phyloP scores from a whole-genome alignment of 2,888 invertebrate genomes.

The Nomada fucata region DNA sequence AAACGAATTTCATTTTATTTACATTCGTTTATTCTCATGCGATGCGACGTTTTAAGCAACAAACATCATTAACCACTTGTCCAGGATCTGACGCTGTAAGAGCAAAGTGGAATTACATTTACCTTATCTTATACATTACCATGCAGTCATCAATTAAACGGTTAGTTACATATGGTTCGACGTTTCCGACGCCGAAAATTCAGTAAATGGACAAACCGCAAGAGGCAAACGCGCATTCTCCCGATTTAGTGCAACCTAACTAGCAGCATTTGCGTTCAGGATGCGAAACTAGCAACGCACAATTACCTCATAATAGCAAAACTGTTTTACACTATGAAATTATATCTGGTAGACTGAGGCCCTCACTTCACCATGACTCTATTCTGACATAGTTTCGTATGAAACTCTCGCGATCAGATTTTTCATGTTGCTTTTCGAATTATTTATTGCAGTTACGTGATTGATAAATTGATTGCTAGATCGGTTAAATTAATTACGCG shows the following conservation, averaged over 20 bases:
- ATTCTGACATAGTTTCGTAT: conserved; percentile 3
- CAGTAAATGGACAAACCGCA: conserved; percentile 19
- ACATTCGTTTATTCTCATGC: too few relatives aligned
- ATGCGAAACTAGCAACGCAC: conserved; percentile 13
- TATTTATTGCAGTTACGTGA: too few relatives aligned
- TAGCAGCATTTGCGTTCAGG: conserved; percentile 12
- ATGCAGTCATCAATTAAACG: conserved; percentile 8
- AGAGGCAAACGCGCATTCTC: conserved; percentile 9
- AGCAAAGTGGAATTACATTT: neutral
- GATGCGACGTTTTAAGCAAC: neutral
- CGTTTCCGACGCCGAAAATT: conserved; percentile 1
- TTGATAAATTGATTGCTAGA: too few relatives aligned
- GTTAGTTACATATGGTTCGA: neutral
- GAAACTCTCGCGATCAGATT: conserved; percentile 3
- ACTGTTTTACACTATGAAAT: conserved; percentile 30
- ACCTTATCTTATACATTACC: neutral
- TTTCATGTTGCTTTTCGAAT: neutral
- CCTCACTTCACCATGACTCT: neutral
- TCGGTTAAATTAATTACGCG: too few relatives aligned
- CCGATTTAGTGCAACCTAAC: conserved; percentile 25
- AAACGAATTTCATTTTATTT: too few relatives aligned
- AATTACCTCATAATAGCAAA: conserved; percentile 28
- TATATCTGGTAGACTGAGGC: conserved; percentile 26
- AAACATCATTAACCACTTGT: neutral
- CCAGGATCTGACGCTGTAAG: neutral